These are phyloP conservation scores for Petrocephalus zakoni DNA, from an alignment of 2,113 vertebrate species.

Conservation along the genomic window DNA sequence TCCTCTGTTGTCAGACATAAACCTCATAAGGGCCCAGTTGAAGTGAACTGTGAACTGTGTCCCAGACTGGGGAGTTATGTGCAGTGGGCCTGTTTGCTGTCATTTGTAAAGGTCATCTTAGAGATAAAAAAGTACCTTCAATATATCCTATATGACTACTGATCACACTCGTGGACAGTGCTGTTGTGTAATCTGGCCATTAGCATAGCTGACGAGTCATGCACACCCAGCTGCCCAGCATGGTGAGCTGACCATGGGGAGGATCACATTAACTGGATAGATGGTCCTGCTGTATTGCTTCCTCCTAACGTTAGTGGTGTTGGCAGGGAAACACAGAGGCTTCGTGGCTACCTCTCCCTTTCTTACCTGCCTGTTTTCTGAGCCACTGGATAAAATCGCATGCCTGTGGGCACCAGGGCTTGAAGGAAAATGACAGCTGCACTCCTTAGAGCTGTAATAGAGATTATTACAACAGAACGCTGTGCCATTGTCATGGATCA, in stretches of 20 bases:
- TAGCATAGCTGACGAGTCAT: neutral
- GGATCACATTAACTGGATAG: constrained; percentile 57
- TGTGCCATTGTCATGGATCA: neutral
- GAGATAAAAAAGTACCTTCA: neutral
- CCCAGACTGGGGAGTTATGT: neutral
- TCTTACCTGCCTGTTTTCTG: neutral
- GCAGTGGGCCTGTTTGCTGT: neutral
- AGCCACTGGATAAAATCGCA: neutral
- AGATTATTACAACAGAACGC: neutral
- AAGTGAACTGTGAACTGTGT: neutral
- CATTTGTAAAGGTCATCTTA: neutral
- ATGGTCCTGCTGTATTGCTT: constrained; percentile 55
- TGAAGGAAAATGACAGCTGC: neutral
- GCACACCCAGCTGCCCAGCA: constrained; percentile 24
- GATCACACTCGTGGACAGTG: neutral
- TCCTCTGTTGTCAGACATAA: neutral
- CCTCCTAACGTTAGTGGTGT: constrained; percentile 30
- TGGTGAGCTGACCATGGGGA: constrained; percentile 46
- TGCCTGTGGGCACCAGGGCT: neutral
- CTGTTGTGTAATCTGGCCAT: neutral
- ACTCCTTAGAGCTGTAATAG: neutral
- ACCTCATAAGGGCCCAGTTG: neutral
- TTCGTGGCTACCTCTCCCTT: constrained; percentile 36
- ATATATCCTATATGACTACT: neutral
- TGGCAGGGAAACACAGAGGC: neutral